Evolutionary conservation across 2,113 vertebrate species (phyloP).

Genomic region (Heliornis fulica): DNA sequence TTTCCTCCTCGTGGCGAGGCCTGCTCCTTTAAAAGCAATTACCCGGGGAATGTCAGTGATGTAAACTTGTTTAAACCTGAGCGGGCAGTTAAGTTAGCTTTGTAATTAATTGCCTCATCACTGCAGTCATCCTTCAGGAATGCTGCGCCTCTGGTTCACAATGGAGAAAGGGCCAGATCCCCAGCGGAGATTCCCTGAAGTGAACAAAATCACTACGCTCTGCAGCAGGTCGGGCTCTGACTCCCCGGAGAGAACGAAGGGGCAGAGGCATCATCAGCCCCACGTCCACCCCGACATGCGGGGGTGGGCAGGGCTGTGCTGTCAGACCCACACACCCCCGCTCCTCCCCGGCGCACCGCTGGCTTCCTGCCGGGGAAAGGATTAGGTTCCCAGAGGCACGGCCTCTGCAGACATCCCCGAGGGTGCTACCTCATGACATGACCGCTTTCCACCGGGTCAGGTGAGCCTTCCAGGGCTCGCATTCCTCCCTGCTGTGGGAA

Average conservation of each 20-base stretch:
- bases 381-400: not conserved
- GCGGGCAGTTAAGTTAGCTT: slow-evolving; percentile 27
- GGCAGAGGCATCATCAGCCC: accelerated
- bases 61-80: slow-evolving; percentile 68
- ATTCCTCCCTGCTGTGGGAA: not conserved
- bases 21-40: slow-evolving; percentile 38
- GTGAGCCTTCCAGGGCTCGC: not conserved
- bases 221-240: not conserved
- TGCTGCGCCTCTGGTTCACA: slow-evolving; percentile 14
- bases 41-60: slow-evolving; percentile 34
- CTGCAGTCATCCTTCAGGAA: slow-evolving; percentile 54
- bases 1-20: not conserved
- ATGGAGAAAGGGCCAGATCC: not conserved
- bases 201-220: not conserved
- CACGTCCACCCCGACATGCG: accelerated
- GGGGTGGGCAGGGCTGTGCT: accelerated
- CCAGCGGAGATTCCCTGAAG: not conserved
- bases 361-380: not conserved
- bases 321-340: no score
- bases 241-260: not conserved
- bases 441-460: accelerated
- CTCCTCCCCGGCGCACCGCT: accelerated
- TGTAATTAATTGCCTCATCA: slow-evolving; percentile 66
- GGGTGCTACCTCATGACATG: not conserved
- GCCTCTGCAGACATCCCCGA: not conserved